phyloP scores from a whole-genome alignment of 2,888 invertebrate species.

The Tachina grossa region DNA sequence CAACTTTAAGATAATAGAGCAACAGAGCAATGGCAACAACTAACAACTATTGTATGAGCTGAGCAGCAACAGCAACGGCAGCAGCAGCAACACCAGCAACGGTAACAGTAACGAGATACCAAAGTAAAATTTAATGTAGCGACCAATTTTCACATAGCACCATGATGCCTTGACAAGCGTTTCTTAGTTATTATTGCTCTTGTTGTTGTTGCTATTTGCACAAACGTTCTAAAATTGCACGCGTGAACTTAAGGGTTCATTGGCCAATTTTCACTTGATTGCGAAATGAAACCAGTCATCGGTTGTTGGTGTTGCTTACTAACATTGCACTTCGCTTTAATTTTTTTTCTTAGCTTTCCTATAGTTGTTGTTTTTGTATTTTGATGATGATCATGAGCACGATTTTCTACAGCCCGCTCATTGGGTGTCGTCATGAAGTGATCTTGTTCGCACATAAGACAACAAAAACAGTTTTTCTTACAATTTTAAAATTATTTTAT shows the following conservation, averaged over 20 bases:
- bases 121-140: slow-evolving; percentile 49
- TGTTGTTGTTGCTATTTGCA: slow-evolving; percentile 15
- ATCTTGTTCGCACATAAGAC: slow-evolving; percentile 72
- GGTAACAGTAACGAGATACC: slow-evolving; percentile 55
- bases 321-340: neutral
- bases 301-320: slow-evolving; percentile 10
- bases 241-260: slow-evolving; percentile 72
- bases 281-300: slow-evolving; percentile 64
- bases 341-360: neutral
- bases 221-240: slow-evolving; percentile 68
- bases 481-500: slow-evolving; percentile 5
- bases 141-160: slow-evolving; percentile 69
- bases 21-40: slow-evolving; percentile 23
- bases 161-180: slow-evolving; percentile 69
- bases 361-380: slow-evolving; percentile 19
- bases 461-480: slow-evolving; percentile 59
- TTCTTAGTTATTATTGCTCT: slow-evolving; percentile 38
- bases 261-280: slow-evolving; percentile 72
- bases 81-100: slow-evolving; percentile 13
- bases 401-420: slow-evolving; percentile 67
- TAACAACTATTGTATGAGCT: slow-evolving; percentile 18
- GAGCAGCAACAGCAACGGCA: slow-evolving; percentile 32
- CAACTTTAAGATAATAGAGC: slow-evolving; percentile 69
- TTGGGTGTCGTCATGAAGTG: slow-evolving; percentile 72
- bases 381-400: slow-evolving; percentile 70